phyloP scores from a whole-genome alignment of 2,113 vertebrate species.

The Lophotis ruficrista region DNA sequence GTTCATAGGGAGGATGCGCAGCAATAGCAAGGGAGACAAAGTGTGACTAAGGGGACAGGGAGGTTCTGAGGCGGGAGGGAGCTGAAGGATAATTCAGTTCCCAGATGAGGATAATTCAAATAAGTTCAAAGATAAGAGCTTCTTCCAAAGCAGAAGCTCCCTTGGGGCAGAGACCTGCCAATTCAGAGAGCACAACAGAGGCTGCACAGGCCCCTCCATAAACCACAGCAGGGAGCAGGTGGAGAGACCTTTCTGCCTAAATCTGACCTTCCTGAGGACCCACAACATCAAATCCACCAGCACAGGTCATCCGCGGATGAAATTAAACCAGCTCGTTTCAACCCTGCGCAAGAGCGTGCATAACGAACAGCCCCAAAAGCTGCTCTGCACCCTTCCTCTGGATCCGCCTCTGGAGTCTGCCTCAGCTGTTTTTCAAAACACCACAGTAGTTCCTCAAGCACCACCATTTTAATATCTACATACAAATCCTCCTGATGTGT shows the following conservation, averaged over 20 bases:
- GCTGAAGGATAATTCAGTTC: background rate
- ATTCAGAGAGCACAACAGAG: background rate
- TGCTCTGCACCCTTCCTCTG: background rate
- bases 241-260: background rate
- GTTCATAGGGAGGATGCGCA: background rate
- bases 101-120: background rate
- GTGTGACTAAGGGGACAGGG: background rate
- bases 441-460: background rate
- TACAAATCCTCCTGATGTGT: background rate
- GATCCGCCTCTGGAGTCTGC: background rate
- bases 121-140: background rate
- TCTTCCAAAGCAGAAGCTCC: background rate
- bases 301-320: accelerated
- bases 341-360: background rate
- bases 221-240: background rate
- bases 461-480: background rate
- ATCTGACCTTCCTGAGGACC: background rate
- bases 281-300: background rate
- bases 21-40: background rate
- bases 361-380: background rate
- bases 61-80: background rate
- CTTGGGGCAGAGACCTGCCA: background rate
- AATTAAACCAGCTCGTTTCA: background rate
- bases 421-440: background rate
- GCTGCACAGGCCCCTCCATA: background rate